These are phyloP conservation scores for Sycobia sp. DNA, from an alignment of 1,140 invertebrate species.

Conservation along the genomic window DNA sequence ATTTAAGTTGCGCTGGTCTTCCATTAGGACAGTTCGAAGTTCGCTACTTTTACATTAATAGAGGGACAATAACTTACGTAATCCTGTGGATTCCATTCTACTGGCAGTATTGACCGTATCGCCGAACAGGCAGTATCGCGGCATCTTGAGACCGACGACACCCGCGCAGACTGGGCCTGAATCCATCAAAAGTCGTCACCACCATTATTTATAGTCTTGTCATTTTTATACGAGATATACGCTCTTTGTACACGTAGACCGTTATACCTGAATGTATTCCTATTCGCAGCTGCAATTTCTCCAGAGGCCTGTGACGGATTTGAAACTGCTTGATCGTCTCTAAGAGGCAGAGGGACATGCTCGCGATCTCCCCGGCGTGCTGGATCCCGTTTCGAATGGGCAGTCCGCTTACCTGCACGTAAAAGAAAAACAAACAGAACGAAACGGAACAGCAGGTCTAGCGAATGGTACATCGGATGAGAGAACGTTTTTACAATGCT, in stretches of 20 bases:
- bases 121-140: constrained; percentile 86
- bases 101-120: constrained; percentile 93
- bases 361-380: constrained; percentile 91
- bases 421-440: too few species aligned
- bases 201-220: constrained; percentile 1
- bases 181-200: neutral
- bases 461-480: neutral
- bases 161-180: constrained; percentile 79
- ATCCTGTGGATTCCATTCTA: constrained; percentile 90
- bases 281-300: constrained; percentile 84
- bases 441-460: too few species aligned
- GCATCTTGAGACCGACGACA: constrained; percentile 89
- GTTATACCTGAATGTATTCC: constrained; percentile 85
- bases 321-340: constrained; percentile 83
- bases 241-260: too few species aligned
- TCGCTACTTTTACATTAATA: neutral
- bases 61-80: constrained; percentile 60
- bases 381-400: constrained; percentile 77
- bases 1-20: too few species aligned
- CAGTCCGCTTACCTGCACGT: constrained; percentile 75
- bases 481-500: neutral
- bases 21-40: too few species aligned
- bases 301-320: constrained; percentile 84
- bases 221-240: too few species aligned
- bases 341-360: constrained; percentile 87